Evolutionary conservation across 2,797 vertebrate species (phyloP), one percentile per base, ranked within the genome.

Genomic region (Moxostoma hubbsi): DNA sequence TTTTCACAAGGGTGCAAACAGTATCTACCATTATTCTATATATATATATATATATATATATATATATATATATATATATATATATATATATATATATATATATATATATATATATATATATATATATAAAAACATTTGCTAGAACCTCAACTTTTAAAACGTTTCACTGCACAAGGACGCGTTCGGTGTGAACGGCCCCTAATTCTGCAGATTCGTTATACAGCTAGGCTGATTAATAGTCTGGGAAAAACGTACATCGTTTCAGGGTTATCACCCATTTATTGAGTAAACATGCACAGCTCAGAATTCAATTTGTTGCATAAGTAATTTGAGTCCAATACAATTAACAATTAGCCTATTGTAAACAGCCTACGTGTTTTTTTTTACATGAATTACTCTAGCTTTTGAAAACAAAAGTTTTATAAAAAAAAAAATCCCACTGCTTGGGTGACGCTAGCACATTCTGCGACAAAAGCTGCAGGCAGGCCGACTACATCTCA

Each of bases 381-480:
- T 5, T 51, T 10, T 51, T 13, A 16, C 13, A 6, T 49, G 12
- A 45, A 13, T 13, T 9, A 47, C 61, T 36, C 24, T 9, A 4
- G 43, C 2, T 45, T 8, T 4, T n/a, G 1, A 6, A 62, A 50
- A 47, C 36, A 18, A 64, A 78, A 79, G 59, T 79, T 79, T 64
- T 36, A 57, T 0, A 36, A 64, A 8, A 6, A 46, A n/a, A 45
- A 45, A 64, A 46, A 46, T 71, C 50, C 16, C 45, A 57, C 18
- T 57, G n/a, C 57, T 36, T 18, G 65, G 50, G 49, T 9, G 18
- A 66, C 10, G 68, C 79, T 4, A 36, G 36, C 4, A 36, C 36
- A 36, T 36, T 75, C 82, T 86, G 85, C 85, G 85, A 75, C 85
- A 84, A 81, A 85, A 73, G 43, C 73, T 71, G 75, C 79, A 66